Conservation (phyloP, 2,113 vertebrate genomes). For the Corythaixoides concolor region DNA sequence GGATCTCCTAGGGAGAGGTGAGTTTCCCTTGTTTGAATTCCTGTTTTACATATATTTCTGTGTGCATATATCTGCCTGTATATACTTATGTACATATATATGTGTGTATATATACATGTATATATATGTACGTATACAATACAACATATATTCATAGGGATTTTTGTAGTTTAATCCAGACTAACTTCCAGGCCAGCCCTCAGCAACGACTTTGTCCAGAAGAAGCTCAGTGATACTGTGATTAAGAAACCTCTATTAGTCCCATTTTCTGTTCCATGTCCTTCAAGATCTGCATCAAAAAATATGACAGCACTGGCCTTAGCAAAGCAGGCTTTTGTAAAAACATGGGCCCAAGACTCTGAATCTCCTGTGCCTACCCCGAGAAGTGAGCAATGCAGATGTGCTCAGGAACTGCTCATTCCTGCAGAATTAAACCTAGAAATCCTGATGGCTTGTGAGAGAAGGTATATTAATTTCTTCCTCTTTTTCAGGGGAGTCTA, state of each 20-base stretch:
- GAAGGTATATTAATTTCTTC: not conserved
- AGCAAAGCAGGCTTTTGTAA: not conserved
- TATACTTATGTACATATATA: not conserved
- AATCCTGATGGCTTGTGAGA: not conserved
- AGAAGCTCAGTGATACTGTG: not conserved
- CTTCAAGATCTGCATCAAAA: not conserved
- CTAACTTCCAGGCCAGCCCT: not conserved
- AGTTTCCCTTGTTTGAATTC: constrained; percentile 8
- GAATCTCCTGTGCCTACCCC: not conserved
- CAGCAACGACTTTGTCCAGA: not conserved
- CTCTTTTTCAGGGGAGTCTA: constrained; percentile 18
- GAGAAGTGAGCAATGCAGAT: not conserved
- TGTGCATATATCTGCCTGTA: not conserved
- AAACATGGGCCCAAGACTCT: not conserved
- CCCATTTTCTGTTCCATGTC: not conserved
- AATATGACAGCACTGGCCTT: not conserved
- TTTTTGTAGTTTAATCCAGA: not conserved
- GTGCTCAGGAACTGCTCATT: not conserved
- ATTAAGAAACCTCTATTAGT: not conserved
- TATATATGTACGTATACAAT: not conserved
- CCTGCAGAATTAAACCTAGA: not conserved
- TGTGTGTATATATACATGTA: not conserved
- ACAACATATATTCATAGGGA: not conserved
- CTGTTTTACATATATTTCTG: not conserved
- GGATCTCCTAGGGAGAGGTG: not conserved